Evolutionary conservation across 2,888 invertebrate species (phyloP).

Genomic region (Hypselothyrea guttata): DNA sequence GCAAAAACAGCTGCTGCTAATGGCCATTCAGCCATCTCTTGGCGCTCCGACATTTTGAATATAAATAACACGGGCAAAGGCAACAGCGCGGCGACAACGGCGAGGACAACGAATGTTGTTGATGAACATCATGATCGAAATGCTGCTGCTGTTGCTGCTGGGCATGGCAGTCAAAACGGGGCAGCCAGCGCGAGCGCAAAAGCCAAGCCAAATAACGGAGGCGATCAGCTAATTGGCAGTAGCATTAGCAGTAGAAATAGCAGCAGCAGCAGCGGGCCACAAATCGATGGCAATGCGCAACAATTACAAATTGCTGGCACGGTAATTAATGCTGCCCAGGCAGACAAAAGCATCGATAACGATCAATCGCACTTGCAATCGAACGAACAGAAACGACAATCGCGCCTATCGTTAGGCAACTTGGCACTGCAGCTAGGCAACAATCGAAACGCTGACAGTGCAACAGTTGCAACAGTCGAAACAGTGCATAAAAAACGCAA

Average conservation of each 20-base stretch:
- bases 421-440: slow-evolving; percentile 45
- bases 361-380: slow-evolving; percentile 41
- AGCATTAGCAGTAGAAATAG: slow-evolving; percentile 32
- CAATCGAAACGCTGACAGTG: slow-evolving; percentile 12
- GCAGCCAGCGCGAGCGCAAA: slow-evolving; percentile 66
- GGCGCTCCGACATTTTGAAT: slow-evolving; percentile 62
- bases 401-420: slow-evolving; percentile 65
- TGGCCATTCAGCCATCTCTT: slow-evolving; percentile 59
- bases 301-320: slow-evolving; percentile 24
- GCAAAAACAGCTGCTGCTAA: slow-evolving; percentile 73
- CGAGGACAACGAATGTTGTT: slow-evolving; percentile 50
- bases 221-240: slow-evolving; percentile 64
- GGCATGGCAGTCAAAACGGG: slow-evolving; percentile 76
- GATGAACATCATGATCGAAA: slow-evolving; percentile 56
- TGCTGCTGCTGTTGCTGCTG: slow-evolving; percentile 36
- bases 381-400: slow-evolving; percentile 65
- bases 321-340: slow-evolving; percentile 51
- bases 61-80: slow-evolving; percentile 72
- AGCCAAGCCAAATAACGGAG: slow-evolving; percentile 46
- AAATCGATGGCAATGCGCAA: slow-evolving; percentile 45
- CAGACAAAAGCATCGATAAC: slow-evolving; percentile 8
- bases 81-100: slow-evolving; percentile 44
- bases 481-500: slow-evolving; percentile 53
- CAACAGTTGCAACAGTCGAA: slow-evolving; percentile 8
- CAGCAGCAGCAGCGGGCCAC: slow-evolving; percentile 20